These are phyloP conservation scores for Archocentrus centrarchus DNA, from an alignment of 2,113 vertebrate species.

Conservation along the genomic window DNA sequence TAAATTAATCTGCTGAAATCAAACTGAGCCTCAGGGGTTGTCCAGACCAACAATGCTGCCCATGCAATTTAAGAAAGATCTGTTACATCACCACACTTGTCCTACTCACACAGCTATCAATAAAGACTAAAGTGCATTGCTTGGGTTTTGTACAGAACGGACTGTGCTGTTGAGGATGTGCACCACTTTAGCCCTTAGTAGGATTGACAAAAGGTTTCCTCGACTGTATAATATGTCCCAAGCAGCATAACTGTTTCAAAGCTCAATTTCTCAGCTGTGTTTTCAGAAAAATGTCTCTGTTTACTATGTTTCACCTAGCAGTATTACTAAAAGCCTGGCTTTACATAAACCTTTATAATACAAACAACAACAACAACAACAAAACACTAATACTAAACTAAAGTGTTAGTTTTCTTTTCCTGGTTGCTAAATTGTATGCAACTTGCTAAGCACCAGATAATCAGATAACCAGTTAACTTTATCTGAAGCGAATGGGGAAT, in stretches of 20 bases:
- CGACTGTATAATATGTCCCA: slow-evolving; percentile 28
- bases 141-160: slow-evolving; percentile 40
- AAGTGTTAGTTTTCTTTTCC: neutral
- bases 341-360: neutral
- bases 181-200: slow-evolving; percentile 17
- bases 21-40: slow-evolving; percentile 68
- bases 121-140: slow-evolving; percentile 58
- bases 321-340: neutral
- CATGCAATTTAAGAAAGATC: slow-evolving; percentile 71
- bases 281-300: slow-evolving; percentile 31
- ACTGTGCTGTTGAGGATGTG: slow-evolving; percentile 29
- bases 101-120: slow-evolving; percentile 61
- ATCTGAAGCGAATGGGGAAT: slow-evolving; percentile 28
- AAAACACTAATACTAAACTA: neutral
- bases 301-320: neutral
- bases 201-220: slow-evolving; percentile 49
- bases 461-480: slow-evolving; percentile 14
- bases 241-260: slow-evolving; percentile 25
- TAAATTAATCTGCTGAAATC: slow-evolving; percentile 77
- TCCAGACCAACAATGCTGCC: slow-evolving; percentile 72
- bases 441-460: slow-evolving; percentile 32
- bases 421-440: neutral
- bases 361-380: neutral
- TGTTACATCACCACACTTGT: slow-evolving; percentile 71
- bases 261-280: slow-evolving; percentile 22